Evolutionary conservation across 1,140 invertebrate genomes (phyloP), one percentile per base, ranked within the genome.

Genomic region (Drosophila littoralis): DNA sequence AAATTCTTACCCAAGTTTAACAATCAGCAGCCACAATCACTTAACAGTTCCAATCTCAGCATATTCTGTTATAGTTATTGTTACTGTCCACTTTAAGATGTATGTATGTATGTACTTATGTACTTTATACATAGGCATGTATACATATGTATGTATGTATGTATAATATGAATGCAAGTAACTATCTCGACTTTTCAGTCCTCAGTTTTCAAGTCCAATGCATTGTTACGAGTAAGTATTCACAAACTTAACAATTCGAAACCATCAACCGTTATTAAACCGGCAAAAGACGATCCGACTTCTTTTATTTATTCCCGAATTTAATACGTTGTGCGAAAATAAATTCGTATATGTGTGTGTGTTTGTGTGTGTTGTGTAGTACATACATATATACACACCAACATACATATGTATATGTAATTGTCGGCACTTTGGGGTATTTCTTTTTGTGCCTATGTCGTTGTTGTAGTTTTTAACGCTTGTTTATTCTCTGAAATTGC

Each of bases 401-500:
- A 28, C 22, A 28, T 28, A 65, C 55, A 55, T 54, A 10, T 38
- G 10, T 42, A 15, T 22, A 12, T 12, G 7, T 15, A 12, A 10
- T 7, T 28, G 22, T 5, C 22, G 22, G 22, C 22, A 28, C 22
- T 28, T 28, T 22, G 2, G 22, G 22, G 22, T 22, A 22, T 22
- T 22, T 32, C 10, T n/a, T 50, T 33, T 52, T 61, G 6, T 46
- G 13, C 10, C 12, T 22, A 10, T 17, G 36, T 57, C 33, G 36
- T 42, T 57, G 60, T 33, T 60, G 65, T 67, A 60, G 48, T 61
- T 70, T 58, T 51, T 54, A 35, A 15, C 35, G 48, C 42, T 54
- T 59, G 36, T 46, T 45, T 61, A 36, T 69, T 40, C 65, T 51
- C 55, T 69, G 58, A 69, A 69, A 69, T 52, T 69, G 57, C 66